Base-by-base conservation (phyloP, 1,140 invertebrate species). In the Zaprionus africanus region DNA sequence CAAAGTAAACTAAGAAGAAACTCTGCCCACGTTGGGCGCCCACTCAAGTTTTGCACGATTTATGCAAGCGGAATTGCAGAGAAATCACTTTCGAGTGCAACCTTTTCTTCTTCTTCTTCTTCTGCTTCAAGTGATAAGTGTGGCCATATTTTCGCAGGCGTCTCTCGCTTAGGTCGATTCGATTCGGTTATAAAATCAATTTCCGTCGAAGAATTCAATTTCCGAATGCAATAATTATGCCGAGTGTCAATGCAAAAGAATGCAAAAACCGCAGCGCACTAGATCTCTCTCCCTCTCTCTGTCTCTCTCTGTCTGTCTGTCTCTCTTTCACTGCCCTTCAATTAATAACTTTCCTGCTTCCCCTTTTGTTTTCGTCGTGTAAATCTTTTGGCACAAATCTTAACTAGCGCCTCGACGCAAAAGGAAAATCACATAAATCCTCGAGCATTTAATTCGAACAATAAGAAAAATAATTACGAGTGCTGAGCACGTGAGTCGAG, bases 221-320 rank as follows among this genome's bases (percentile, higher is more conserved):
- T 91, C 90, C 90, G 84, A 90, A 91, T 86, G 90, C 82, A 91
- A 91, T 91, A 91, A 91, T 90, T 91, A 91, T 90, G 82, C 76
- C 85, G 82, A 90, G 81, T 90, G 85, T 90, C 85, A 90, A 76
- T 76, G 78, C 54, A 73, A 72, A 75, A 51, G 46, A 56, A 61
- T 46, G 31, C 62, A 88, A 65, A 79, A 83, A 87, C 69, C 69
- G 69, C 67, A 76, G 31, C 28, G 7, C 34, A 26, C 53, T 28
- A 9, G 5, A 56, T 54, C 36, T 46, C 15, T 46, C 13, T 28
- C 56, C 3, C 49, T 49, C 13, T 59, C 28, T 34, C 46, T 34
- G 31, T 34, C 13, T 22, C 38, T n/a, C n/a, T 41, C n/a, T 36
- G 15, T 51, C 17, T 31, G 41, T 46, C 17, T 46, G n/a, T 17